Evolutionary conservation across 2,888 invertebrate genomes (phyloP).

Genomic region (Agonopterix heracliana): DNA sequence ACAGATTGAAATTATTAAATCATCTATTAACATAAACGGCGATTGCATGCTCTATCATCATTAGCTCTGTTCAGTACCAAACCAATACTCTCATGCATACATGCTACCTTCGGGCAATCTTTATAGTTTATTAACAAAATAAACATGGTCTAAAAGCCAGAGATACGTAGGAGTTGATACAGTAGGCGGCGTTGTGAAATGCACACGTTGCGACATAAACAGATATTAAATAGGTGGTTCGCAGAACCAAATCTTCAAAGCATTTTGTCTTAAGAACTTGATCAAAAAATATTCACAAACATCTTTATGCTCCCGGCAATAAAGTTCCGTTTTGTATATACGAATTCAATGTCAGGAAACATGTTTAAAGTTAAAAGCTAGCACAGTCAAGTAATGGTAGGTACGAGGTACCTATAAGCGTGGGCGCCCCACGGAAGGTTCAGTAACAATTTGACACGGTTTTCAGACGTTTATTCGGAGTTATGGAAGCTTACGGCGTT

Average conservation of each 20-base stretch:
- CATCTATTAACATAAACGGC: not conserved
- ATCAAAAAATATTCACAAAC: slow-evolving; percentile 8
- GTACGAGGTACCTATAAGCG: slow-evolving; percentile 31
- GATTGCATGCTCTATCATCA: not conserved
- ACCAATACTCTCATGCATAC: not conserved
- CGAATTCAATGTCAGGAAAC: slow-evolving; percentile 12
- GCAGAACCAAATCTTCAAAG: slow-evolving; percentile 31
- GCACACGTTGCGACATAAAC: slow-evolving; percentile 38
- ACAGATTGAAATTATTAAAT: not conserved
- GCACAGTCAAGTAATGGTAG: slow-evolving; percentile 41
- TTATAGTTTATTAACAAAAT: slow-evolving; percentile 23
- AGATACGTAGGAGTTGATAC: slow-evolving; percentile 39
- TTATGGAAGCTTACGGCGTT: slow-evolving; percentile 21
- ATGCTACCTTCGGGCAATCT: slow-evolving; percentile 16
- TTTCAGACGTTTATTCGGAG: slow-evolving; percentile 30
- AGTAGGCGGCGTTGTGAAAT: slow-evolving; percentile 54
- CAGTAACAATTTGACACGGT: slow-evolving; percentile 31
- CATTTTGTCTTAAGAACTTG: slow-evolving; percentile 15
- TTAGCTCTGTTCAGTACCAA: too few relatives aligned
- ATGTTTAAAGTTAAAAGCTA: slow-evolving; percentile 30
- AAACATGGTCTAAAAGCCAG: slow-evolving; percentile 31
- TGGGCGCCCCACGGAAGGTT: slow-evolving; percentile 45
- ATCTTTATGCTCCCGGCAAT: not conserved
- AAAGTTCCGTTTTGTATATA: not conserved
- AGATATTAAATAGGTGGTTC: slow-evolving; percentile 28